Evolutionary conservation across 2,113 vertebrate genomes (phyloP).

Genomic region (Saccopteryx leptura): DNA sequence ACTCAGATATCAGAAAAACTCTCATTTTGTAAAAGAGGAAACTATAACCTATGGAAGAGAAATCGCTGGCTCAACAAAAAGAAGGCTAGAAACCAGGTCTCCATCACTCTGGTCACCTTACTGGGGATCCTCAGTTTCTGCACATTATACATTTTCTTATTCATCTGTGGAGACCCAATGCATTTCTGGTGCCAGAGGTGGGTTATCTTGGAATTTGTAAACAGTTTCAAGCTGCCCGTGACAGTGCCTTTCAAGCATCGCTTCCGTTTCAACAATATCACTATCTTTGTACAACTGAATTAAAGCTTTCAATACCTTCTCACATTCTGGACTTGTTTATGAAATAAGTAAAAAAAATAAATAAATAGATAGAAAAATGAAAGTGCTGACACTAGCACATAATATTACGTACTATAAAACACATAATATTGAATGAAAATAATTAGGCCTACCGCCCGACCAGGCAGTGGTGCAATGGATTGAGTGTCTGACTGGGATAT

Average conservation of each 20-base stretch:
- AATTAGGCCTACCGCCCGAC: background rate
- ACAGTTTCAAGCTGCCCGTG: background rate
- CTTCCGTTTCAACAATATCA: background rate
- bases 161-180: background rate
- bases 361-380: background rate
- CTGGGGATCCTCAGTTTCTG: background rate
- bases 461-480: no score
- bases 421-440: background rate
- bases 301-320: background rate
- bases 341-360: conserved; percentile 39
- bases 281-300: background rate
- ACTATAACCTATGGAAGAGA: background rate
- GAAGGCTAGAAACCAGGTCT: background rate
- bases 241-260: background rate
- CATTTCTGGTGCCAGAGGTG: background rate
- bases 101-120: background rate
- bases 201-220: background rate
- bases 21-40: background rate
- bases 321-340: background rate
- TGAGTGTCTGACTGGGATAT: no score
- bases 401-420: background rate
- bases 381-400: background rate
- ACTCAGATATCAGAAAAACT: background rate
- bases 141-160: no score
- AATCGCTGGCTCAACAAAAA: background rate